Base-by-base conservation (phyloP, 2,888 invertebrate species). In the Morpho deidamia region DNA sequence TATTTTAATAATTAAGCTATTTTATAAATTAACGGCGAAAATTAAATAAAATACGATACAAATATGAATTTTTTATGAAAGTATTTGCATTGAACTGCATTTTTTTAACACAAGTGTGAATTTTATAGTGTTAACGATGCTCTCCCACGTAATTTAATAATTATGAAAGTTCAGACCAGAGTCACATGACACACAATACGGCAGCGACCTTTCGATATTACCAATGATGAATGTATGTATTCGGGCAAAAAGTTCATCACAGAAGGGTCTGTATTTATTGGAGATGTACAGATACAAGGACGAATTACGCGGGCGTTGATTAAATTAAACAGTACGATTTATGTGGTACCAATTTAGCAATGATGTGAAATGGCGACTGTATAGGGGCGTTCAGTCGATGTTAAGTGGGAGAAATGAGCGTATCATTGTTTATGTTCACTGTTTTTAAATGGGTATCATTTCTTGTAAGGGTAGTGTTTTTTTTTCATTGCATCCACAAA, bases 271-370 rank as follows among this genome's bases (percentile, higher is more conserved):
- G 14, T 40, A 44, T 67, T 69, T 38, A 67, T 46, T 81, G 81
- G 84, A 68, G 62, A 58, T 58, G 65, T 64, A 63, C 58, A 56
- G 59, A 63, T 56, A 60, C 45, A 63, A 61, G 60, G 66, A 71
- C 70, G 72, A 76, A 78, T 78, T 74, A 81, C 76, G 70, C 71
- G 75, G 74, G 79, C 76, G 87, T 84, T 89, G 86, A 89, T 88
- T 87, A 81, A 88, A 89, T 88, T 88, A 87, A 86, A 84, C 70
- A 76, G 80, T 72, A 76, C 68, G 73, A 88, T 86, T 88, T 89
- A 89, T 86, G 85, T 77, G 68, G 64, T 72, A 74, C 79, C 85
- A 86, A 87, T 87, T 87, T 83, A 86, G 86, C 87, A 83, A 80
- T 83, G 81, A 83, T 76, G 76, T 79, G 77, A 80, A 85, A 81